Conservation (phyloP, 2,888 invertebrate genomes). For the Blastobasis lacticolella region DNA sequence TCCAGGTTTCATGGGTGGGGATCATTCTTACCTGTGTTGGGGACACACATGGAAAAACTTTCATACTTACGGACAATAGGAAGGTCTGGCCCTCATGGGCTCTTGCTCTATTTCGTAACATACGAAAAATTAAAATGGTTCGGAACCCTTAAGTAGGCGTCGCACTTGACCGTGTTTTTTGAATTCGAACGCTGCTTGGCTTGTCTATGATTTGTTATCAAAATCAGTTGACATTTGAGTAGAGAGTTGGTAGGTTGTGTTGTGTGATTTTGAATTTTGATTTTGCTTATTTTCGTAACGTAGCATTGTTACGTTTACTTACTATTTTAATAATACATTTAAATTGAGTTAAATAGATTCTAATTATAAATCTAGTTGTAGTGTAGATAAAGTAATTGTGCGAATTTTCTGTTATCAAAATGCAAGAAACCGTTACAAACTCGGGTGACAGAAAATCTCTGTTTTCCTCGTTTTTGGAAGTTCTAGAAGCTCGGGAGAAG, state of each 20-base stretch:
- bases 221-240: slow-evolving; percentile 40
- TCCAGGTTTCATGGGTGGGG: no score
- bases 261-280: slow-evolving; percentile 44
- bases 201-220: no score
- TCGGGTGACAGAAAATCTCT: slow-evolving; percentile 57
- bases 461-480: slow-evolving; percentile 59
- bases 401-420: slow-evolving; percentile 32
- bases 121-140: no score
- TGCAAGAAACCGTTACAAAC: slow-evolving; percentile 71
- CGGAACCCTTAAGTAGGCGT: no score
- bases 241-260: slow-evolving; percentile 33
- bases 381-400: slow-evolving; percentile 3
- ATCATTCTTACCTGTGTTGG: no score
- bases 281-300: slow-evolving; percentile 11
- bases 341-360: no score
- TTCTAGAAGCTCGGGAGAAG: slow-evolving; percentile 52
- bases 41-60: no score
- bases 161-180: no score
- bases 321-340: slow-evolving; percentile 10
- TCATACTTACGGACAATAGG: no score
- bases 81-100: no score
- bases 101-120: no score
- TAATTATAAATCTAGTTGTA: not conserved
- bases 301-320: slow-evolving; percentile 20
- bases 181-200: no score